phyloP scores from a whole-genome alignment of 2,888 invertebrate species.

The Pterostichus niger region DNA sequence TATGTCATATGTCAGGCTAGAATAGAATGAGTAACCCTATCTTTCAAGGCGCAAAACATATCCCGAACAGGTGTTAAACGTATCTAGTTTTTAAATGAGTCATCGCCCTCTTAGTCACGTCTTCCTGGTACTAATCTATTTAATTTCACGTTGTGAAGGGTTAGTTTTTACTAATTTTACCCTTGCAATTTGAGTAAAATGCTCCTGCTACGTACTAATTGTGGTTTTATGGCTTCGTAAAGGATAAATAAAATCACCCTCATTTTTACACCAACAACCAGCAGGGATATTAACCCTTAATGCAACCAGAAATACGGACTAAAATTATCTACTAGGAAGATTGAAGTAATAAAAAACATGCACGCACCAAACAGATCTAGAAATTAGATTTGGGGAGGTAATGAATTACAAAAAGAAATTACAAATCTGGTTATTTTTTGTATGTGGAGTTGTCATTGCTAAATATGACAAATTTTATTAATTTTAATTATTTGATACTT shows the following conservation, averaged over 20 bases:
- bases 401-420: constrained; percentile 1
- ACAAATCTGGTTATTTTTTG: background rate
- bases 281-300: background rate
- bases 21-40: constrained; percentile 32
- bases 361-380: constrained; percentile 3
- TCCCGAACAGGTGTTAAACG: constrained; percentile 31
- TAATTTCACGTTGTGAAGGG: constrained; percentile 39
- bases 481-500: too few relatives aligned
- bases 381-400: constrained; percentile 11
- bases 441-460: too few relatives aligned
- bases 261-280: constrained; percentile 30
- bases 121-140: constrained; percentile 37
- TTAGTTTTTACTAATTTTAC: constrained; percentile 43
- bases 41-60: constrained; percentile 13
- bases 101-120: constrained; percentile 40
- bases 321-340: background rate
- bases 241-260: constrained; percentile 47
- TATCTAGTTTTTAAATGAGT: constrained; percentile 53
- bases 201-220: constrained; percentile 16
- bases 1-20: constrained; percentile 20
- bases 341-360: constrained; percentile 21
- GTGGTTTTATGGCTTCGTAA: constrained; percentile 50
- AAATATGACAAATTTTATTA: too few relatives aligned
- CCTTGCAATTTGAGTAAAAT: constrained; percentile 20
- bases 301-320: background rate